Base-by-base conservation (phyloP, 2,113 vertebrate genomes). In the Regulus satrapa region DNA sequence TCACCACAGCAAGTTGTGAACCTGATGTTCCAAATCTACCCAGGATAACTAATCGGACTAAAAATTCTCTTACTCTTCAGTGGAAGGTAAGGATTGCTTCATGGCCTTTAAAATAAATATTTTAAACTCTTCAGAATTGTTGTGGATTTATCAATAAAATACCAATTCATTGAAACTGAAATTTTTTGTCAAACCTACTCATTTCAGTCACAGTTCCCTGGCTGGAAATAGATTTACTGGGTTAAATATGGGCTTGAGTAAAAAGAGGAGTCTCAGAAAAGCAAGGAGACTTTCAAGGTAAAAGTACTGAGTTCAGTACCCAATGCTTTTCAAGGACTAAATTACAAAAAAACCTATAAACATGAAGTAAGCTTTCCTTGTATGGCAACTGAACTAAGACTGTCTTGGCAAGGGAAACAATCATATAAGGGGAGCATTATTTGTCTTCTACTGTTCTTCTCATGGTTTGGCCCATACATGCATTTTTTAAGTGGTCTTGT, bases 1-100 rank as follows among this genome's bases (percentile, higher is more conserved):
- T 99, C 97, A 99, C 99, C 78, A 99, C 99, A 41, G 92, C 97
- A 19, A 99, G 98, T 98, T 99, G 98, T 98, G 99, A 99, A 96
- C 99, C 99, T 43, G 99, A 99, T 79, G 69, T 95, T 69, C 99
- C 99, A 95, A 98, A 98, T 92, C 96, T 98, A 86, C 99, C 99
- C 71, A 98, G 98, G 94, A 99, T 99, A 98, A 97, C 98, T 92
- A 99, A 99, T 81, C 98, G 99, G 96, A 99, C 99, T 98, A 99
- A 99, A 98, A 99, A 98, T 98, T 98, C 98, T 45, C 98, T 99
- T 20, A 98, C 98, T 81, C 97, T 99, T 64, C 99, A 99, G 77
- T 99, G 99, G 99, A 99, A 99, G 99, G 99, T 99, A 96, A 97
- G 88, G 87, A 62, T 76, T 85, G 17, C n/a, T 72, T 87, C 14